Conservation (phyloP, 2,797 vertebrate species). For the Neoniphon sammara region DNA sequence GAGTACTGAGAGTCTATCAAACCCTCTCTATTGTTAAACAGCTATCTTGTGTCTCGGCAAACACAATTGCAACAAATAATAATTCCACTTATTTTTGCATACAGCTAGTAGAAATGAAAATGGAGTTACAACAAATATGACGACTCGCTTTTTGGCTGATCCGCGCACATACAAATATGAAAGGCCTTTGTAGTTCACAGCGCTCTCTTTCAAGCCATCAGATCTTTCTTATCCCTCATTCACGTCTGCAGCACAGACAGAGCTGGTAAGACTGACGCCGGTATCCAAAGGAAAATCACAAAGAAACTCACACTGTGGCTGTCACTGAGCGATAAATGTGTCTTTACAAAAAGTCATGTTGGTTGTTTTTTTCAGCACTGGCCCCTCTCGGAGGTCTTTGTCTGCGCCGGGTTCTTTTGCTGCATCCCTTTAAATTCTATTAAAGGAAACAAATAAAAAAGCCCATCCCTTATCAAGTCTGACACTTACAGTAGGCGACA, state of each 20-base stretch:
- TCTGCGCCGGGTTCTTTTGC: constrained; percentile 36
- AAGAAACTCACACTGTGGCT: constrained; percentile 22
- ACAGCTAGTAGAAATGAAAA: neutral
- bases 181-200: neutral
- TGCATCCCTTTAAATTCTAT: constrained; percentile 12
- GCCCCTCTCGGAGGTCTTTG: constrained; percentile 46
- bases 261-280: neutral
- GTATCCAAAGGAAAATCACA: constrained; percentile 1
- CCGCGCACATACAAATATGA: neutral
- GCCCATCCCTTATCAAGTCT: neutral
- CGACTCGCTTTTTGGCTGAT: neutral
- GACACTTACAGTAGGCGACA: constrained; percentile 16
- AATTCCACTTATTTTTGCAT: neutral
- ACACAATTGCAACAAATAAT: neutral
- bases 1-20: neutral
- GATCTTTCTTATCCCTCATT: constrained; percentile 9
- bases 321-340: constrained; percentile 53
- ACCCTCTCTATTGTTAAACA: neutral
- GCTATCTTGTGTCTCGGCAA: neutral
- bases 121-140: neutral
- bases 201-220: neutral
- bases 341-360: constrained; percentile 55
- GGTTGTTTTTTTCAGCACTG: constrained; percentile 45
- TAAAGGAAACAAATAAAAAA: constrained; percentile 27
- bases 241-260: neutral